Evolutionary conservation across 2,797 vertebrate genomes (phyloP).

Genomic region (Loriculus beryllinus): DNA sequence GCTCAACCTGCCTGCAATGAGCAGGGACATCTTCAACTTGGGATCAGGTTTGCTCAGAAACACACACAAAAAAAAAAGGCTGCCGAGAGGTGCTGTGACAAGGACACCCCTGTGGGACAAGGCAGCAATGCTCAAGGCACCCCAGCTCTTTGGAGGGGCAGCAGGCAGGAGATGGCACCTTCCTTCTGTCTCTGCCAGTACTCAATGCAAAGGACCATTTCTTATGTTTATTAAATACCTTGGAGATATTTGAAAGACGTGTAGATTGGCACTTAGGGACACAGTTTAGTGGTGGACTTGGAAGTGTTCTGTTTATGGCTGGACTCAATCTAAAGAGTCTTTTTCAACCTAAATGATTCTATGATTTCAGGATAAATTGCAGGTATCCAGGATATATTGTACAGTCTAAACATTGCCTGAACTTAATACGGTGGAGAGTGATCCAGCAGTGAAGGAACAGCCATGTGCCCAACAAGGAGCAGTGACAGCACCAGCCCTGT

Average conservation of each 20-base stretch:
- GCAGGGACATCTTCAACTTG: neutral
- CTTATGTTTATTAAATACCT: neutral
- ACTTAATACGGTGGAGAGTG: accelerated
- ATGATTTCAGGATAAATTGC: neutral
- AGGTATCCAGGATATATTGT: accelerated
- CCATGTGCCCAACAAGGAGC: accelerated
- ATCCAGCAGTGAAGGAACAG: neutral
- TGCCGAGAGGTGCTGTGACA: neutral
- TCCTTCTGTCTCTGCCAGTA: accelerated
- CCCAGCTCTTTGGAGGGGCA: neutral
- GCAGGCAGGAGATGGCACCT: neutral
- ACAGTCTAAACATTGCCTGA: neutral
- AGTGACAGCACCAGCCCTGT: neutral
- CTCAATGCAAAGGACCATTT: neutral
- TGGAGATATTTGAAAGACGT: neutral
- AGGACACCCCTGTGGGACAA: neutral
- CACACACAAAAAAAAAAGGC: neutral
- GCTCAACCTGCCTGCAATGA: neutral
- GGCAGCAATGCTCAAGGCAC: accelerated
- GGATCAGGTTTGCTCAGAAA: neutral
- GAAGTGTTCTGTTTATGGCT: neutral
- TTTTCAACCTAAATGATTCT: neutral
- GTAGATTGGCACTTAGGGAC: neutral
- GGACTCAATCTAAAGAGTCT: neutral
- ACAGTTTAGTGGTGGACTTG: neutral